Evolutionary conservation across 2,888 invertebrate genomes (phyloP).

Genomic region (Galeopsomyia nigrocyanea): DNA sequence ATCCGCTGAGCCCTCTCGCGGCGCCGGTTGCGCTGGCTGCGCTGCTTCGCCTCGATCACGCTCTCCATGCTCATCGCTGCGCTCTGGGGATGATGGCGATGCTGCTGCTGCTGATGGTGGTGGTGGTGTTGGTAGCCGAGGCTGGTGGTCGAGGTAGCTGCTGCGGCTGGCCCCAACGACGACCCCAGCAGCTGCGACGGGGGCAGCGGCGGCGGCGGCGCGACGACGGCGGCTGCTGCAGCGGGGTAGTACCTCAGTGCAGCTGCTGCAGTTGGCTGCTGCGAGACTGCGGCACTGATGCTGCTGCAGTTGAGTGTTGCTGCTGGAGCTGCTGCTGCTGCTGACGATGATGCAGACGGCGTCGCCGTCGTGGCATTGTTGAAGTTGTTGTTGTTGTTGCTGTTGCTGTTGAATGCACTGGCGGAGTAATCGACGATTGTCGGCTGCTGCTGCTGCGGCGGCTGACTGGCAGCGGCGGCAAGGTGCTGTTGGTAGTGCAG

Average conservation of each 20-base stretch:
- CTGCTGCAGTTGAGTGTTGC: constrained; percentile 2
- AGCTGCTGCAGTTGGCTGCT: constrained; percentile 3
- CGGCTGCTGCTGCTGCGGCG: constrained; percentile 41
- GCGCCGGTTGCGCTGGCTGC: constrained; percentile 86
- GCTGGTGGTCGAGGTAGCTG: constrained; percentile 33
- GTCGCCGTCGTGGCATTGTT: constrained; percentile 5
- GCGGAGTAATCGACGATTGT: constrained; percentile 43
- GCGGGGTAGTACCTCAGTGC: not conserved
- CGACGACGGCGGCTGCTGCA: constrained; percentile 5
- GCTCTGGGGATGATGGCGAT: not conserved
- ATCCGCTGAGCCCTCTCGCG: constrained; percentile 93
- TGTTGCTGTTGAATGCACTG: constrained; percentile 25
- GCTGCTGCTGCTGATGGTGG: constrained; percentile 15
- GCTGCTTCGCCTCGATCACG: constrained; percentile 88
- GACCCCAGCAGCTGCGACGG: constrained; percentile 4
- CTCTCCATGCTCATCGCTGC: constrained; percentile 74
- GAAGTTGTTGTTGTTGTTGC: constrained; percentile 20
- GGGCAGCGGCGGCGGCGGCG: constrained; percentile 22
- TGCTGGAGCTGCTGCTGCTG: constrained; percentile 29
- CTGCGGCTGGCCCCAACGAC: constrained; percentile 13
- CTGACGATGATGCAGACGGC: constrained; percentile 1
- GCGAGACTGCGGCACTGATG: too few relatives aligned
- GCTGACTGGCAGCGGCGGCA: constrained; percentile 30
- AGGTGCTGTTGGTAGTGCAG: constrained; percentile 17
- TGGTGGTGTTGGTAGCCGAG: constrained; percentile 34